Evolutionary conservation across 2,888 invertebrate species (phyloP).

Genomic region (Nasonovia ribisnigri): DNA sequence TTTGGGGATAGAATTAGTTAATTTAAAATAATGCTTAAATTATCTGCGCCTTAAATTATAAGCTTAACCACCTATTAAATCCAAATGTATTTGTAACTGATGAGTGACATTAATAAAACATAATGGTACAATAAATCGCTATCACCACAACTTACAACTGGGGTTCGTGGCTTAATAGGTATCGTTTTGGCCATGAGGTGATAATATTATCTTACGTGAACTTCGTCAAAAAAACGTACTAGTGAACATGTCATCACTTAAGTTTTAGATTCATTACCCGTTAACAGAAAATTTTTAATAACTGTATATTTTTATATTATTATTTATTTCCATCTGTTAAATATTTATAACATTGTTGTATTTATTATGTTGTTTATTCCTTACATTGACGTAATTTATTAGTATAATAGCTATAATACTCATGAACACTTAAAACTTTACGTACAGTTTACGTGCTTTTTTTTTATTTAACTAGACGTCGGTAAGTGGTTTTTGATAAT

Average conservation of each 20-base stretch:
- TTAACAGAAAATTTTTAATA: neutral
- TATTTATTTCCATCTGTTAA: neutral
- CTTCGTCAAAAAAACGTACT: neutral
- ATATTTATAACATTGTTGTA: neutral
- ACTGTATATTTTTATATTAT: neutral
- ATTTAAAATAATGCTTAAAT: neutral
- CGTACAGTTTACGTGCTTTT: neutral
- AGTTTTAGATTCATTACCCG: neutral
- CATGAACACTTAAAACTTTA: neutral
- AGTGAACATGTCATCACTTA: neutral
- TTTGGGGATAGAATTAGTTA: neutral
- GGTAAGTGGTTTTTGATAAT: neutral
- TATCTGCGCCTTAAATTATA: neutral
- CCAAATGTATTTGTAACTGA: neutral
- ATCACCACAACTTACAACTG: neutral
- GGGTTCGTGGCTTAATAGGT: neutral
- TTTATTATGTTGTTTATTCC: neutral
- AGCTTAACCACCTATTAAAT: neutral
- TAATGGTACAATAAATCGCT: neutral
- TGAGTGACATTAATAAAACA: conserved; percentile 12
- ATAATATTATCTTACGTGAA: neutral
- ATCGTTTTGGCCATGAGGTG: neutral
- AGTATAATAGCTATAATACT: neutral
- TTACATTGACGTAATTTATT: neutral
- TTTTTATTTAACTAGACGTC: neutral